Base-by-base conservation (phyloP, 2,113 vertebrate species). In the Festucalex cinctus region DNA sequence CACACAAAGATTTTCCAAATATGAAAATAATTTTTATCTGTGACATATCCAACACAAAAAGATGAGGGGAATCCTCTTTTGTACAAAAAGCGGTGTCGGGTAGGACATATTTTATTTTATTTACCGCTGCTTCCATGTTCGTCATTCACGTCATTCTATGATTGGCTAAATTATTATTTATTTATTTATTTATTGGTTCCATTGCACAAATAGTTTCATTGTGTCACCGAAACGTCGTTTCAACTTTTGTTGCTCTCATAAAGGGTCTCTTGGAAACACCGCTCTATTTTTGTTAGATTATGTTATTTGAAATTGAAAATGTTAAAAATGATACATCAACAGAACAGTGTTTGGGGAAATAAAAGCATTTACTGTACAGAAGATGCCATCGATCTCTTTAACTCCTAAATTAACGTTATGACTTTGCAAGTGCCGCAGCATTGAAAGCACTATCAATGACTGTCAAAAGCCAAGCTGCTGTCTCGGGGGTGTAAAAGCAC, bases 351-450 rank as follows among this genome's bases (percentile, higher is more conserved):
- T 74, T 71, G 79, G 69, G 71, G 66, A 78, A 74, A 51, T 67
- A 57, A 60, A 66, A 66, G 79, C 75, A 80, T 85, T 85, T 82
- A 67, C 76, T 32, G 28, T 32, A 32, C 72, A 67, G 79, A 86
- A 86, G 84, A 88, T 86, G 78, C 82, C 84, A 85, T 85, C 88
- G 80, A 87, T 86, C 83, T 83, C 79, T 82, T 87, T 79, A n/a
- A 86, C 85, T 86, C 76, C 75, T 85, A 68, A 85, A 84, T 86
- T 86, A 81, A 87, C 88, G 84, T 88, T 81, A 80, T 81, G 81
- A 74, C 78, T 82, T 81, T 74, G 75, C 80, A 85, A 79, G 66
- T 10, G 28, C 73, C 64, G 83, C 49, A 81, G 76, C 69, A 84
- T 85, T 84, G 51, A 46, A 54, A 54, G 51, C 71, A 75, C 83